Percentiles rank a stretch among this genome's conserved stretches.
phyloP scores from a whole-genome alignment of 2,797 vertebrate genomes.

The Urosaurus nigricauda region DNA sequence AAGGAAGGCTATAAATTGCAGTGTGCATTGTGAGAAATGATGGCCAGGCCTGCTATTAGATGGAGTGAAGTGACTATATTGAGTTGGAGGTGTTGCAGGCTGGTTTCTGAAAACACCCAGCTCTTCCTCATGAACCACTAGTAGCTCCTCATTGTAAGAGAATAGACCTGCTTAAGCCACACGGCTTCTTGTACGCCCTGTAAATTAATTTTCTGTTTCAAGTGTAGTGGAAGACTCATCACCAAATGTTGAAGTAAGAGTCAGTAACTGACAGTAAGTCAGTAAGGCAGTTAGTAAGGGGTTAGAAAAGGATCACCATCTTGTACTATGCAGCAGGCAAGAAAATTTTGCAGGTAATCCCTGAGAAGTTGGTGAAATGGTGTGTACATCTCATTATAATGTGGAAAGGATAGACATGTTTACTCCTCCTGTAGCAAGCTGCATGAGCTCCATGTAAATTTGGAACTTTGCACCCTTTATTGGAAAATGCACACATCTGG shows the following conservation, averaged over 20 bases:
- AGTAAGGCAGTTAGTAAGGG: no score
- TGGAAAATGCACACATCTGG: neutral
- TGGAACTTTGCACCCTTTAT: no score
- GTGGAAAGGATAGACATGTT: neutral
- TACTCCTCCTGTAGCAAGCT: neutral
- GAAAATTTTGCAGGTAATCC: neutral
- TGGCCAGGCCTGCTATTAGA: neutral
- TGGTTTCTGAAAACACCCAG: neutral
- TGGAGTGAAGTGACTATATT: neutral
- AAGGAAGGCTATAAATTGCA: neutral
- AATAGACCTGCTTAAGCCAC: neutral
- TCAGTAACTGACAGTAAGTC: no score
- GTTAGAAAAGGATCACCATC: neutral
- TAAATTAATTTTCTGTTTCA: neutral
- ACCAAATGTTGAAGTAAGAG: no score
- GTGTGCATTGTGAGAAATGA: neutral
- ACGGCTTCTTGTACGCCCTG: neutral
- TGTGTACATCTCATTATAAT: neutral
- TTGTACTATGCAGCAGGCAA: neutral
- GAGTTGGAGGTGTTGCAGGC: neutral
- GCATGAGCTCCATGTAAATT: neutral
- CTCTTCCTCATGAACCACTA: neutral
- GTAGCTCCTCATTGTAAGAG: neutral
- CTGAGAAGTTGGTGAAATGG: neutral
- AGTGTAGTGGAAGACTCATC: no score